Conservation (phyloP, 1,140 invertebrate genomes). For the Drosophila tristis region DNA sequence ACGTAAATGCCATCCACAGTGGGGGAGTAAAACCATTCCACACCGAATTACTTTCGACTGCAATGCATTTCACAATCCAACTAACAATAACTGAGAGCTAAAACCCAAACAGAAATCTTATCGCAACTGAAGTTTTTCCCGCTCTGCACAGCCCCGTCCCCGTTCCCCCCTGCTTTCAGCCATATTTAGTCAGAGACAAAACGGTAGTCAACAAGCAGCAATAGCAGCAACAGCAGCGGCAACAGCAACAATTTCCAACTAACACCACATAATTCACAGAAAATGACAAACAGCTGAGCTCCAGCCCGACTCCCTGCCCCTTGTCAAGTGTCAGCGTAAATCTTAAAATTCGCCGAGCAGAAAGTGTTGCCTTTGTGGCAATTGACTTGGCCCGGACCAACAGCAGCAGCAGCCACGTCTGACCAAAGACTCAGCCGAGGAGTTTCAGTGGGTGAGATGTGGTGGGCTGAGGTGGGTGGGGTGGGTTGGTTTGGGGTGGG, state of each 20-base stretch:
- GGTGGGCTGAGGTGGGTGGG: constrained; percentile 1
- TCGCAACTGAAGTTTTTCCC: background rate
- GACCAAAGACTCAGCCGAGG: constrained; percentile 36
- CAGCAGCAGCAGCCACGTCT: constrained; percentile 27
- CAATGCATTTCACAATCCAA: constrained; percentile 27
- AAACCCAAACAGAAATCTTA: background rate
- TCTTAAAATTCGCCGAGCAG: constrained; percentile 77
- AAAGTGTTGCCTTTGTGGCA: constrained; percentile 74
- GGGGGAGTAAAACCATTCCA: too few species aligned
- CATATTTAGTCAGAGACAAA: constrained; percentile 24
- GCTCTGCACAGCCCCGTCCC: background rate
- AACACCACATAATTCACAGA: constrained; percentile 69
- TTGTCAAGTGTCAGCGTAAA: constrained; percentile 76
- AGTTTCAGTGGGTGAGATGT: constrained; percentile 30
- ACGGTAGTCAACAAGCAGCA: constrained; percentile 39
- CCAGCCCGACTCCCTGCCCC: constrained; percentile 15
- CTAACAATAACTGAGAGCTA: constrained; percentile 26
- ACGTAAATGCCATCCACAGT: too few species aligned
- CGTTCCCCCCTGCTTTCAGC: too few species aligned
- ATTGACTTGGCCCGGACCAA: constrained; percentile 57
- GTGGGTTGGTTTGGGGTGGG: constrained; percentile 3
- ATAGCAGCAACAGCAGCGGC: constrained; percentile 1
- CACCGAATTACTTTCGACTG: constrained; percentile 8
- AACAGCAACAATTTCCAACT: constrained; percentile 46
- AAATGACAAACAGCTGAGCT: constrained; percentile 68